phyloP scores from a whole-genome alignment of 2,113 vertebrate genomes.

The Tiliqua scincoides region DNA sequence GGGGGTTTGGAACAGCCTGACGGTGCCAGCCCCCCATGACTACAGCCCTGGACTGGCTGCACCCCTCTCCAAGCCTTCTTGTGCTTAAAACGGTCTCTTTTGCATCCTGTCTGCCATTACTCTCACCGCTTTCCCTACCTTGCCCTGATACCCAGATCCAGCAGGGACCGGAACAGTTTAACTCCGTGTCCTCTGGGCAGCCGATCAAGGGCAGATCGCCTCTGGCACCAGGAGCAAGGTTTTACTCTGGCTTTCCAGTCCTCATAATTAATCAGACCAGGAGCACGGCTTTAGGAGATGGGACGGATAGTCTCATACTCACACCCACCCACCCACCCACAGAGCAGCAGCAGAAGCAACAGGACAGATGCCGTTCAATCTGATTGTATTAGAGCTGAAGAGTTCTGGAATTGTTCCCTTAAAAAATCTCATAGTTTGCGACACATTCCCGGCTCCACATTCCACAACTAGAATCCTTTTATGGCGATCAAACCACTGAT shows the following conservation, averaged over 20 bases:
- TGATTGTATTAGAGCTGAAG: background rate
- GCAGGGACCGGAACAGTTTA: background rate
- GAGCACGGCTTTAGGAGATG: slow-evolving; percentile 22
- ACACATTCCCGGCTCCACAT: background rate
- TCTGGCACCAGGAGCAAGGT: background rate
- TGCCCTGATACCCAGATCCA: background rate
- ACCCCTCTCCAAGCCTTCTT: background rate
- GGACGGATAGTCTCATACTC: background rate
- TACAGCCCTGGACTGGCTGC: background rate
- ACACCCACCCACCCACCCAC: background rate
- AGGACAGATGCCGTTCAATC: slow-evolving; percentile 11
- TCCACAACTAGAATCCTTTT: background rate
- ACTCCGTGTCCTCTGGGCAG: slow-evolving; percentile 3
- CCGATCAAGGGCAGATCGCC: slow-evolving; percentile 11
- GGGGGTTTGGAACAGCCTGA: too few relatives aligned
- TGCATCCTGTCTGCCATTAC: too few relatives aligned
- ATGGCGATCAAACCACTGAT: background rate
- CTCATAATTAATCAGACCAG: slow-evolving; percentile 23
- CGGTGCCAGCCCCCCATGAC: background rate
- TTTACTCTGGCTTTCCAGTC: slow-evolving; percentile 6
- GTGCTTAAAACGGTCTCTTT: background rate
- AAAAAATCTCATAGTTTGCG: background rate
- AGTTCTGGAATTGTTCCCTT: background rate
- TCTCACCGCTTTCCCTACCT: background rate
- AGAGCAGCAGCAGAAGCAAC: background rate